phyloP scores from a whole-genome alignment of 1,140 invertebrate species.

The Bombyx mandarina region DNA sequence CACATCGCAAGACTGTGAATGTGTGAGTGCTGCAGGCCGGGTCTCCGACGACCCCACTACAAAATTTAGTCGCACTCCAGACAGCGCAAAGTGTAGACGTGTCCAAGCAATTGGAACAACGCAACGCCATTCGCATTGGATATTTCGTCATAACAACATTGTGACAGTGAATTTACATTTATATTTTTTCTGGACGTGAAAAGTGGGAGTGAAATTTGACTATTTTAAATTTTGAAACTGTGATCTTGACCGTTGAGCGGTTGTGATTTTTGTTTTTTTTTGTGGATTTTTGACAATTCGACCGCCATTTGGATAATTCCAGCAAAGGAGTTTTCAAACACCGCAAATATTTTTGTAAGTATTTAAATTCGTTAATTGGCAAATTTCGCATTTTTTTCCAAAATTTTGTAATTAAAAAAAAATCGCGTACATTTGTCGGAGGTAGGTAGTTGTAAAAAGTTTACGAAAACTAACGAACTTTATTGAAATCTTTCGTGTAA shows the following conservation, averaged over 20 bases:
- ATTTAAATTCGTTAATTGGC: constrained; percentile 14
- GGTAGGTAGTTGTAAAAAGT: too few relatives aligned
- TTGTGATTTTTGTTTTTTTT: constrained; percentile 49
- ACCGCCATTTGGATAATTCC: constrained; percentile 66
- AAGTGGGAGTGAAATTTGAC: constrained; percentile 55
- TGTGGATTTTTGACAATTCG: constrained; percentile 61
- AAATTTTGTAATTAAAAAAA: neutral
- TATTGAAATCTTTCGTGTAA: too few relatives aligned
- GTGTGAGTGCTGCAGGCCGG: constrained; percentile 53
- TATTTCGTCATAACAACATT: constrained; percentile 66
- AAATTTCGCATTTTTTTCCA: neutral
- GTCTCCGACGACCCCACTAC: constrained; percentile 63
- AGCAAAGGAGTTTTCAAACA: constrained; percentile 54
- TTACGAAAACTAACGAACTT: too few relatives aligned
- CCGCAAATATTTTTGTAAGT: constrained; percentile 70
- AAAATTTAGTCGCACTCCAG: constrained; percentile 61
- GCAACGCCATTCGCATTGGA: constrained; percentile 45
- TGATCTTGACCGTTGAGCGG: constrained; percentile 37
- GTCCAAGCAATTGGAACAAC: constrained; percentile 44
- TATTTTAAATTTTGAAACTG: constrained; percentile 43
- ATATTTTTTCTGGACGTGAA: constrained; percentile 49
- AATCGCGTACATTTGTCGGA: neutral
- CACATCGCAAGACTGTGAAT: neutral
- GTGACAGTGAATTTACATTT: constrained; percentile 53
- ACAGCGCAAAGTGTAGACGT: constrained; percentile 44